A percentile compares a stretch with the other conserved stretches of the same genome.
Conservation (phyloP, 1,140 invertebrate species). For the Heliothis subflexa region DNA sequence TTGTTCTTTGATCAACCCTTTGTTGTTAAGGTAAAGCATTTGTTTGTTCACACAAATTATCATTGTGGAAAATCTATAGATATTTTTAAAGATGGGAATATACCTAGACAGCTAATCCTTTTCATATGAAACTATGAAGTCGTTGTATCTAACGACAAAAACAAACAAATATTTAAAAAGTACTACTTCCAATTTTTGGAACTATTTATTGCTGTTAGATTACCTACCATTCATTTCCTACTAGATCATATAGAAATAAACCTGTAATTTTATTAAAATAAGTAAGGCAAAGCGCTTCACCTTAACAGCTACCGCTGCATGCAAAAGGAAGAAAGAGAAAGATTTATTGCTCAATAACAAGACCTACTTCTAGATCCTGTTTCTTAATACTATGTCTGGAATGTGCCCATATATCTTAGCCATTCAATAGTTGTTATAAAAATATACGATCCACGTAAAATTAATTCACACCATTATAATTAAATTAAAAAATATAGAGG, state of each 20-base stretch:
- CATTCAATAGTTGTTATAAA: background rate
- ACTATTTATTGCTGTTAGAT: too few species aligned
- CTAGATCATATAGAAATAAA: too few species aligned
- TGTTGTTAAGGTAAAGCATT: constrained; percentile 48
- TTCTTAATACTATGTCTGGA: constrained; percentile 33
- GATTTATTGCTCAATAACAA: constrained; percentile 47
- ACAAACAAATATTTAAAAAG: background rate
- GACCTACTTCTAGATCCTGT: constrained; percentile 36
- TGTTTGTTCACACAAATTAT: too few species aligned
- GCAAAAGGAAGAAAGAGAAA: constrained; percentile 41
- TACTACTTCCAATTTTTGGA: background rate
- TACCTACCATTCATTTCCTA: too few species aligned
- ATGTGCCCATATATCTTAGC: background rate
- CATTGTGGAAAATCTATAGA: too few species aligned
- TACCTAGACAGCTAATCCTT: too few species aligned
- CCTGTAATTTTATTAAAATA: background rate
- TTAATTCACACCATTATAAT: too few species aligned
- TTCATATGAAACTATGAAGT: too few species aligned
- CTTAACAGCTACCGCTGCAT: constrained; percentile 45
- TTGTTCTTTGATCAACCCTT: constrained; percentile 50
- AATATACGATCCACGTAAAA: too few species aligned
- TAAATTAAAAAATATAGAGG: too few species aligned
- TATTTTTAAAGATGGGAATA: too few species aligned
- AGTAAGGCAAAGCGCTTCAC: constrained; percentile 21
- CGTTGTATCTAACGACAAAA: background rate